Evolutionary conservation across 2,797 vertebrate species (phyloP), one percentile per base, ranked within the genome.

Genomic region (Danio aesculapii): DNA sequence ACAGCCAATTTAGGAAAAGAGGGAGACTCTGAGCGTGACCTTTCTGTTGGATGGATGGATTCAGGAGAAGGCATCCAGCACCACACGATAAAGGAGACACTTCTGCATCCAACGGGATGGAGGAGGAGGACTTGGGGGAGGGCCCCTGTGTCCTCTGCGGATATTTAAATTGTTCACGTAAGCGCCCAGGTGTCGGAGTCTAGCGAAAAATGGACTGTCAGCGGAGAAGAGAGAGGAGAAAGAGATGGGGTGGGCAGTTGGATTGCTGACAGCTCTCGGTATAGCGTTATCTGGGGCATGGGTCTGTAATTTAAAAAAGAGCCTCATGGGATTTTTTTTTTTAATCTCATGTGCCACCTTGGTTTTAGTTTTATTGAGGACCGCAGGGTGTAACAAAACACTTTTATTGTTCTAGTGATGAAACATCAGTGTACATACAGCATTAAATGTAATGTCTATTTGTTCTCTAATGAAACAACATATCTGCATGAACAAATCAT

Each of bases 1-100:
- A 88, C 88, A 93, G 91, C 93, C 93, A 94, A 94, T 94, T 94
- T 94, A 93, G 88, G 85, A 88, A 88, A 88, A 92, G 91, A 90
- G 89, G 88, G 79, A 79, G 81, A 81, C 76, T 86, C 70, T 84
- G 67, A 75, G 77, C 9, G 57, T 86, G 82, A 85, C 86, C 86
- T 87, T 88, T 87, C 73, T 46, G n/a, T 84, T 71, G 86, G 86
- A 91, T 87, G 87, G 89, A 88, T 91, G 88, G 90, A 85, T 88
- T 87, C 86, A 89, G 92, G 89, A 91, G 87, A 74, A 75, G 91
- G 89, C 87, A 77, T 88, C 85, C 90, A 90, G 87, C 86, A 84
- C 86, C 91, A 90, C 67, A 79, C 81, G 83, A 85, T 78, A 53
- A 82, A 86, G 63, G 79, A 84, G 69, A 81, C 52, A 84, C 75